Percentiles rank a stretch among this genome's conserved stretches.
Evolutionary conservation across 1,140 invertebrate genomes (phyloP).

Genomic region (Cydia fagiglandana): DNA sequence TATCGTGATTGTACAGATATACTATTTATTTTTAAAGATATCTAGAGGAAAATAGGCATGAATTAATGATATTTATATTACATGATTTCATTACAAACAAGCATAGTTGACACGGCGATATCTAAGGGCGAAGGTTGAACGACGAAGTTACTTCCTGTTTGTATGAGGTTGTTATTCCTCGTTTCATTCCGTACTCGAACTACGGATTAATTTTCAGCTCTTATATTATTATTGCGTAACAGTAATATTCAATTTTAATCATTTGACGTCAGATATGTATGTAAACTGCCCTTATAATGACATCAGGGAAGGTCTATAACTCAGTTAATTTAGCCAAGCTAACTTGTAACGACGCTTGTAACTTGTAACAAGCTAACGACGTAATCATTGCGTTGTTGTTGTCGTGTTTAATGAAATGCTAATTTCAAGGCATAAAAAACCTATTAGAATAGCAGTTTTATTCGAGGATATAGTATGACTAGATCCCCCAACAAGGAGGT

Average conservation of each 20-base stretch:
- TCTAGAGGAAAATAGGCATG: background rate
- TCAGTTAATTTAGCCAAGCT: background rate
- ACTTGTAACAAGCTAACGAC: too few relatives aligned
- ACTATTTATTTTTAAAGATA: background rate
- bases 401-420: too few relatives aligned
- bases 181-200: background rate
- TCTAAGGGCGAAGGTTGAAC: constrained; percentile 5
- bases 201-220: background rate
- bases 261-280: background rate
- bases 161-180: constrained; percentile 12
- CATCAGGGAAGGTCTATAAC: background rate
- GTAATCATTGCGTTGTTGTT: background rate
- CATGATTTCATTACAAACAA: constrained; percentile 24
- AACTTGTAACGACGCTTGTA: too few relatives aligned
- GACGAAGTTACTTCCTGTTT: constrained; percentile 11
- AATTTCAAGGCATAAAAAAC: too few relatives aligned
- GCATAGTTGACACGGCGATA: constrained; percentile 12
- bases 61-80: background rate
- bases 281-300: background rate
- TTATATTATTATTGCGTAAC: background rate
- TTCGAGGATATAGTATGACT: too few relatives aligned
- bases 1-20: background rate
- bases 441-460: too few relatives aligned
- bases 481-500: too few relatives aligned
- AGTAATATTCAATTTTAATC: background rate